Conservation (phyloP, 1,140 invertebrate species). For the Octopus bimaculoides region DNA sequence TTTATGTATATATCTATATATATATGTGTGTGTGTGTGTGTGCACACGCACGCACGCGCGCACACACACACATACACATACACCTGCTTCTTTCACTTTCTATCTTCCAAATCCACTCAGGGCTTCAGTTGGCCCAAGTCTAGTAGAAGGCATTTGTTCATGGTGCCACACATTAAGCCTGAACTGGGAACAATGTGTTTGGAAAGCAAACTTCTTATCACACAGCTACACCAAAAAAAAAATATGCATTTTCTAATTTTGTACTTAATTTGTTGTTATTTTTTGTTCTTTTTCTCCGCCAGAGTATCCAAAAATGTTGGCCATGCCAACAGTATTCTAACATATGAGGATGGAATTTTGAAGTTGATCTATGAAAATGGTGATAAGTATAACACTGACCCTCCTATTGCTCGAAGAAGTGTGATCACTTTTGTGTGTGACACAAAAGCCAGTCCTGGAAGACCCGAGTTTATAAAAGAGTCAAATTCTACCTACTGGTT, state of each 20-base stretch:
- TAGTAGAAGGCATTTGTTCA: too few species aligned
- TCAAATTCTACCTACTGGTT: conserved; percentile 45
- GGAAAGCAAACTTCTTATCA: too few species aligned
- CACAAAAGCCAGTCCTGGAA: conserved; percentile 39
- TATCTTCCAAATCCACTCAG: too few species aligned
- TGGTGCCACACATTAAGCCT: too few species aligned
- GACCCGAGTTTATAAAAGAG: conserved; percentile 47
- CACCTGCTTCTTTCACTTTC: too few species aligned
- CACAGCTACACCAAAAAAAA: neutral
- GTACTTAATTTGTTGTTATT: neutral
- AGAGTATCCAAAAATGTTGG: conserved; percentile 37
- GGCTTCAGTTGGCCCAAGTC: too few species aligned
- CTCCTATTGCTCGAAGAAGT: conserved; percentile 36
- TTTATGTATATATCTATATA: too few species aligned
- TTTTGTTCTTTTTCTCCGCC: neutral
- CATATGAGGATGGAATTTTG: conserved; percentile 53
- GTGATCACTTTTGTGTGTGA: conserved; percentile 56
- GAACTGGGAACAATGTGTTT: too few species aligned
- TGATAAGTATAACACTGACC: conserved; percentile 40
- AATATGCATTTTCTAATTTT: neutral
- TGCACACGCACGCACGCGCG: too few species aligned
- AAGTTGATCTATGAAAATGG: conserved; percentile 52
- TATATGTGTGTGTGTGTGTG: too few species aligned
- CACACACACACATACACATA: too few species aligned
- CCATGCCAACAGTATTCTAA: conserved; percentile 29